A percentile compares a stretch with the other conserved stretches of the same genome.
Evolutionary conservation across 2,113 vertebrate genomes (phyloP).

Genomic region (Crotalus horridus): DNA sequence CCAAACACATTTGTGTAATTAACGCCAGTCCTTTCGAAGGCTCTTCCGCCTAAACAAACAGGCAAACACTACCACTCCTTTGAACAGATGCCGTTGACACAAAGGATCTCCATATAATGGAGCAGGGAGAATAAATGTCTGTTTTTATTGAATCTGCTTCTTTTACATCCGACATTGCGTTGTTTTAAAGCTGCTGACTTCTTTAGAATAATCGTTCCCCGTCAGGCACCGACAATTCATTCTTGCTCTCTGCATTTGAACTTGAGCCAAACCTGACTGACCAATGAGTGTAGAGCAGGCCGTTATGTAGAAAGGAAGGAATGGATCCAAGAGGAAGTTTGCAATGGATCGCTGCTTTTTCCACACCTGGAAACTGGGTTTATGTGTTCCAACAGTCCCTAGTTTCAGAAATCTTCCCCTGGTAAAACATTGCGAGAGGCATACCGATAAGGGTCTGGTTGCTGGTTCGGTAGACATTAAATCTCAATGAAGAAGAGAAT

Average conservation of each 20-base stretch:
- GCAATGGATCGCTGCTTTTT: not conserved
- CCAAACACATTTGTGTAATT: constrained; percentile 88
- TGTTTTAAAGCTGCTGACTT: constrained; percentile 31
- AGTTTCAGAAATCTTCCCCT: not conserved
- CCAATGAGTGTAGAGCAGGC: not conserved
- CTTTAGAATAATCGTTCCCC: constrained; percentile 2
- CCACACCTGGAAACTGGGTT: not conserved
- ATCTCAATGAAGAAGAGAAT: not conserved
- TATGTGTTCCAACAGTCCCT: not conserved
- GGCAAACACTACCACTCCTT: constrained; percentile 33
- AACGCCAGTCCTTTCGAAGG: constrained; percentile 18
- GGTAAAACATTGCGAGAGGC: not conserved
- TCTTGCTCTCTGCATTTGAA: fast-evolving
- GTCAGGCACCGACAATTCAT: fast-evolving
- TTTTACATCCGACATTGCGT: constrained; percentile 9
- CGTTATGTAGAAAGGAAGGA: fast-evolving
- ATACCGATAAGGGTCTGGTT: not conserved
- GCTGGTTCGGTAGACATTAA: not conserved
- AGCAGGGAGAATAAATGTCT: constrained; percentile 27
- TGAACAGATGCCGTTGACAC: constrained; percentile 18
- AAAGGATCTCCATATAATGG: constrained; percentile 42
- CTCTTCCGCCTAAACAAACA: constrained; percentile 10
- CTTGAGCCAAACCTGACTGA: not conserved
- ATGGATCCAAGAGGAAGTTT: not conserved
- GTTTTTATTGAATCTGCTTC: constrained; percentile 57